Conservation (phyloP, 2,113 vertebrate species). For the Delphinus delphis region DNA sequence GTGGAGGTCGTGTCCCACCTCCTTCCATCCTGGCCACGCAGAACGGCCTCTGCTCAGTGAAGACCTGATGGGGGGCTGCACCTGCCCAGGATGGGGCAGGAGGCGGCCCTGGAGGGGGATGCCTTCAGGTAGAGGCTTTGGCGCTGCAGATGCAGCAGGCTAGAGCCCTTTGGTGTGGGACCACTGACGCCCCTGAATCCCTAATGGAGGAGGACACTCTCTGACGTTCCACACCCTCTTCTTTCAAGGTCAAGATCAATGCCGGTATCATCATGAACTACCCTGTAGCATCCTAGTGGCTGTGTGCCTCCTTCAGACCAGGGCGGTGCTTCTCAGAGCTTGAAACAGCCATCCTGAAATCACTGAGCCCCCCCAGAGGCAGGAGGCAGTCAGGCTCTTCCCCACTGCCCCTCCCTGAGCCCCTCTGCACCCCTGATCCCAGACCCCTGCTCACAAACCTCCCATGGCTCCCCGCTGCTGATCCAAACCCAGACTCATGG, state of each 20-base stretch:
- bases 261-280: neutral
- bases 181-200: neutral
- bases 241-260: neutral
- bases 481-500: neutral
- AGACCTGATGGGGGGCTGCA: accelerated
- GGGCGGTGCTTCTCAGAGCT: neutral
- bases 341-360: too few relatives aligned
- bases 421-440: neutral
- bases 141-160: neutral
- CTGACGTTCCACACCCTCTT: neutral
- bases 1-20: accelerated
- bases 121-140: neutral
- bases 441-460: neutral
- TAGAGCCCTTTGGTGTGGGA: neutral
- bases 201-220: neutral
- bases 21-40: neutral
- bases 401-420: neutral
- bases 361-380: neutral
- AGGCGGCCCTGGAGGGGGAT: neutral
- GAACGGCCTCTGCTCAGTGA: neutral
- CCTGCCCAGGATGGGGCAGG: too few relatives aligned
- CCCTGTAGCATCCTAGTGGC: neutral
- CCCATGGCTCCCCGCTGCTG: neutral
- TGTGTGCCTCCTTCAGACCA: neutral
- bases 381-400: neutral